These are phyloP conservation scores for Anolis apletophallus DNA, from an alignment of 2,797 vertebrate species.

Conservation along the genomic window DNA sequence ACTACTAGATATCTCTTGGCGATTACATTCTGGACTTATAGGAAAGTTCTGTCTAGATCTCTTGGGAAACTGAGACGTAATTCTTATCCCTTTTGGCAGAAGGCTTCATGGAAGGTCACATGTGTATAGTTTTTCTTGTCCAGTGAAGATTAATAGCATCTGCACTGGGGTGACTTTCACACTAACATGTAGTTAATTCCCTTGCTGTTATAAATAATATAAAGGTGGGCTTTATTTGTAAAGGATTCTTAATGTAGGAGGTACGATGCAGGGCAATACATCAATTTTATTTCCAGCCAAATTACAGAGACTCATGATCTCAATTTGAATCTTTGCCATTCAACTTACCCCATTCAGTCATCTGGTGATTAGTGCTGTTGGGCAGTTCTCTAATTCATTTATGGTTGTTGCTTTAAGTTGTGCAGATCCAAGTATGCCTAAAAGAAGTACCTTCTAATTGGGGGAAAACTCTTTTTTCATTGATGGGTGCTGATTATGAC, in stretches of 20 bases:
- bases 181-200: conserved; percentile 24
- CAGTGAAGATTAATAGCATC: conserved; percentile 23
- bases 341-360: neutral
- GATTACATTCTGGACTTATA: neutral
- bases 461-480: neutral
- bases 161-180: conserved; percentile 23
- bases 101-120: conserved; percentile 3
- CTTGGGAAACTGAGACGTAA: conserved; percentile 3
- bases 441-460: neutral
- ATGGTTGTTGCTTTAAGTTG: neutral
- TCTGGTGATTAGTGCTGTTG: neutral
- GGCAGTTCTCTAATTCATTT: conserved; percentile 1
- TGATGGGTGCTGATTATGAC: neutral
- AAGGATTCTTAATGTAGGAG: conserved; percentile 1
- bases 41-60: neutral
- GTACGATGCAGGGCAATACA: conserved; percentile 7
- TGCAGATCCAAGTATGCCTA: neutral
- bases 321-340: neutral
- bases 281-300: conserved; percentile 26
- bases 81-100: conserved; percentile 6
- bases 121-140: neutral
- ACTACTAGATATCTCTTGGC: neutral
- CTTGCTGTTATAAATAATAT: conserved; percentile 15
- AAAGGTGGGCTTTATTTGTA: conserved; percentile 15
- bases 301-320: conserved; percentile 3